phyloP scores from a whole-genome alignment of 30 jellyfish, hydroid and myxozoan species.

The Hydractinia symbiolongicarpus region DNA sequence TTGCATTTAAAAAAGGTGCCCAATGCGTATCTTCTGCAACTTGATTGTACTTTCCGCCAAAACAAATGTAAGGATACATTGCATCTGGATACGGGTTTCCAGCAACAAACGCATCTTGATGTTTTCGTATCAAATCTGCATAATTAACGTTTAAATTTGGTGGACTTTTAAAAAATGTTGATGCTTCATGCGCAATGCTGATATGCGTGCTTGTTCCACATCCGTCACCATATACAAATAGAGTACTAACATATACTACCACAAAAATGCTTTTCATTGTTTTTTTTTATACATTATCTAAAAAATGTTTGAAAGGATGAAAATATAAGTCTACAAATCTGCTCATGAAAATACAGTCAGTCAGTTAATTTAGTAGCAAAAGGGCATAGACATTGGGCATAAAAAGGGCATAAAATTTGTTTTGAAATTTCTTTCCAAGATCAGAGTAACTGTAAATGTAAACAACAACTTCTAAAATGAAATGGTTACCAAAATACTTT shows the following conservation, averaged over 20 bases:
- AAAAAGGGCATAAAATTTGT: too few species aligned
- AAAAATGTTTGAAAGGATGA: too few species aligned
- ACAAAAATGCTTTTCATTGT: neutral
- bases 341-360: too few species aligned
- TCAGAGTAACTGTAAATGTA: too few species aligned
- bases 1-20: slow-evolving; percentile 87
- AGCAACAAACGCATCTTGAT: slow-evolving; percentile 90
- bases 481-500: too few species aligned
- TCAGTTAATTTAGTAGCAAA: too few species aligned
- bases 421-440: too few species aligned
- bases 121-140: slow-evolving; percentile 33
- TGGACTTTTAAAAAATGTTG: slow-evolving; percentile 34
- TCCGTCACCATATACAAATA: neutral
- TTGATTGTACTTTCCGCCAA: slow-evolving; percentile 53
- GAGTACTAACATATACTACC: neutral
- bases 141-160: slow-evolving; percentile 22
- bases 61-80: slow-evolving; percentile 67
- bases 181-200: slow-evolving; percentile 80
- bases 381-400: too few species aligned
- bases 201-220: slow-evolving; percentile 95
- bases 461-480: too few species aligned
- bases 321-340: too few species aligned
- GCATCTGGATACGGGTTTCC: slow-evolving; percentile 94
- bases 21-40: slow-evolving; percentile 87
- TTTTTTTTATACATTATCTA: too few species aligned